Evolutionary conservation across 2,113 vertebrate species (phyloP).

Genomic region (Catagonus wagneri): DNA sequence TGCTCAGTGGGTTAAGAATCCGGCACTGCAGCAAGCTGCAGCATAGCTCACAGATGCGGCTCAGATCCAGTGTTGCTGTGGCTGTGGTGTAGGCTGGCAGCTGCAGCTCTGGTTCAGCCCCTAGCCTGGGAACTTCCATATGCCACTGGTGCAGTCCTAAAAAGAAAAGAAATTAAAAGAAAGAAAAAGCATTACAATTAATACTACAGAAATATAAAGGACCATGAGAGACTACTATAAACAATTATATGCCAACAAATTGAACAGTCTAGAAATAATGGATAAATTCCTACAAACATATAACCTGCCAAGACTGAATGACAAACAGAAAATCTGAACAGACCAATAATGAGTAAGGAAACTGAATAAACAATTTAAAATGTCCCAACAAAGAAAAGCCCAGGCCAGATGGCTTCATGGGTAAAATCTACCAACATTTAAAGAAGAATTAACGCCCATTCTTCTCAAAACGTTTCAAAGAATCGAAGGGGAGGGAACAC

Average conservation of each 20-base stretch:
- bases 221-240: neutral
- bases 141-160: too few relatives aligned
- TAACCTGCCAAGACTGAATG: neutral
- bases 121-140: too few relatives aligned
- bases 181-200: neutral
- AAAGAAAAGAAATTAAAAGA: neutral
- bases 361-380: neutral
- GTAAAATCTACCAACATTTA: constrained; percentile 2
- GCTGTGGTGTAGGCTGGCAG: too few relatives aligned
- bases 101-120: too few relatives aligned
- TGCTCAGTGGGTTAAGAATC: too few relatives aligned
- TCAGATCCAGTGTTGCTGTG: too few relatives aligned
- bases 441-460: neutral
- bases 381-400: neutral
- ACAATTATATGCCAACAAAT: neutral
- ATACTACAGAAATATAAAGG: neutral
- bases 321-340: neutral
- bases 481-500: neutral
- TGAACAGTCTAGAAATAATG: neutral
- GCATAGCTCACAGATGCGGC: too few relatives aligned
- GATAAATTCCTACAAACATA: neutral
- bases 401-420: neutral
- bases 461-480: neutral
- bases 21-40: too few relatives aligned
- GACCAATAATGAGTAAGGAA: neutral